Evolutionary conservation across 2,888 invertebrate species (phyloP), one percentile per base, ranked within the genome.

Genomic region (Parascotia fuliginaria): DNA sequence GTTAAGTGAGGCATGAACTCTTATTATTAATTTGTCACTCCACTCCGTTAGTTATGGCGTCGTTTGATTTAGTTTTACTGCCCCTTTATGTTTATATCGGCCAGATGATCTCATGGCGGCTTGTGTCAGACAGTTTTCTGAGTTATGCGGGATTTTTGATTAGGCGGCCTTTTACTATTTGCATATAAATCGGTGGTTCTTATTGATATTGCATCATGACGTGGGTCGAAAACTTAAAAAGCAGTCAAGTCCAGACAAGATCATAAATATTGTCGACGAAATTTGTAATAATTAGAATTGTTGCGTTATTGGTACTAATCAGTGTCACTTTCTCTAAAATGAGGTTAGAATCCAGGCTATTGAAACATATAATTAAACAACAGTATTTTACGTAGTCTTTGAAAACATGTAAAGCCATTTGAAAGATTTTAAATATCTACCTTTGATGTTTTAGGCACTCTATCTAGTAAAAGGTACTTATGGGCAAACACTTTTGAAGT

Each of bases 1-100:
- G 73, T 54, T 52, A 73, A 75, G 67, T 70, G 70, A 65, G 65
- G 69, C 79, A 68, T 75, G 65, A 77, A 77, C 70, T 53, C 60
- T 61, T 61, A 62, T 65, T 72, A 75, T 73, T 72, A 73, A 71
- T 74, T 81, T 77, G 65, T 74, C 76, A 81, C 75, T 71, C 51
- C 76, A 81, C 75, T 71, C 51, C 58, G 64, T 52, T 74, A 65
- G 55, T 51, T 70, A 40, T 37, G 40, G 34, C 56, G 40, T 40
- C 44, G 37, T 56, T 36, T 52, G 45, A 56, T 56, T 55, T 31
- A 46, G 24, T 45, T 34, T 19, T 38, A 41, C 14, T 42, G 33
- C 27, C 38, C 32, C 42, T 13, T 12, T 29, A 40, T n/a, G 9
- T 9, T 49, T 28, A 15, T 42, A 51, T 0, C 24, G 24, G 24